Evolutionary conservation across 2,797 vertebrate genomes (phyloP).

Genomic region (Pantherophis vulpinus): DNA sequence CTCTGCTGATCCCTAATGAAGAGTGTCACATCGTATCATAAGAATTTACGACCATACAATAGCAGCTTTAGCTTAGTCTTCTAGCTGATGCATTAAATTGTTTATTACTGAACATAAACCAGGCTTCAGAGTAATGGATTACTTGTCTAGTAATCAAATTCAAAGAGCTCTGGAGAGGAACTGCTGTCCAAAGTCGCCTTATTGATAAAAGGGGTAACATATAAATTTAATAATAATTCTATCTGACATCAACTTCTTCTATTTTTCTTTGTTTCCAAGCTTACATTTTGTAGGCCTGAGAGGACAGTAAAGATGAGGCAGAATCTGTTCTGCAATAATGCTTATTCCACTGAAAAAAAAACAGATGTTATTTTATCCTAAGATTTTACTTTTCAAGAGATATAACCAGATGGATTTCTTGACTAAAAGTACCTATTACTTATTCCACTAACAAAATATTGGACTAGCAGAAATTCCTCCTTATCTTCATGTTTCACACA

Average conservation of each 20-base stretch:
- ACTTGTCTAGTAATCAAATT: not conserved
- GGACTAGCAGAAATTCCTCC: not conserved
- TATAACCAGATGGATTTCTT: not conserved
- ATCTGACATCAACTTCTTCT: not conserved
- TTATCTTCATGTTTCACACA: not conserved
- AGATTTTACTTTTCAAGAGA: not conserved
- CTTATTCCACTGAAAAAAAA: not conserved
- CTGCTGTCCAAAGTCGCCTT: not conserved
- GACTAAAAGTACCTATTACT: not conserved
- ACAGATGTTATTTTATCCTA: not conserved
- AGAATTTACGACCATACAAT: rapidly evolving
- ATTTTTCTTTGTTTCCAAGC: not conserved
- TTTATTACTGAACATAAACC: rapidly evolving
- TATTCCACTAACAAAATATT: no score
- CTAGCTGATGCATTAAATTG: not conserved
- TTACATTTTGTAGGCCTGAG: not conserved
- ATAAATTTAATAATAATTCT: not conserved
- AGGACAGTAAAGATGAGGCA: not conserved
- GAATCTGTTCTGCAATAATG: not conserved
- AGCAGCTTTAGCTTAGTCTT: not conserved
- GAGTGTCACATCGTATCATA: no score
- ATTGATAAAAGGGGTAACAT: not conserved
- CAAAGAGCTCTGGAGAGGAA: not conserved
- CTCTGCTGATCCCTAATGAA: not conserved
- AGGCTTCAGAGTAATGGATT: not conserved